phyloP scores from a whole-genome alignment of 2,113 vertebrate species.

The Riparia riparia region DNA sequence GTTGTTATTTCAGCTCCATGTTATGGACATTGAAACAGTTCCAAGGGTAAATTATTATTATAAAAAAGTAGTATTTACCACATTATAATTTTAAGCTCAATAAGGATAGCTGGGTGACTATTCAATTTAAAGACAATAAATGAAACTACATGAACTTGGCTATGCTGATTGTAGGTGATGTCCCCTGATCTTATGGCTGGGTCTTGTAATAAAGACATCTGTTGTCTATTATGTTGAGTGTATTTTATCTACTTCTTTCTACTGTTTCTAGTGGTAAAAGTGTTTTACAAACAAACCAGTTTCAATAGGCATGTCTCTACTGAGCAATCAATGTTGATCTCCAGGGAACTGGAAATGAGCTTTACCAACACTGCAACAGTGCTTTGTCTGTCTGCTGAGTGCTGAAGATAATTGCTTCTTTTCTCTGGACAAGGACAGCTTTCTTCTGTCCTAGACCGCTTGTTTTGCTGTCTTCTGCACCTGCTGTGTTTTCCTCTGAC shows the following conservation, averaged over 20 bases:
- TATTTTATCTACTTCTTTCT: constrained; percentile 42
- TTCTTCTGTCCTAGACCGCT: not conserved
- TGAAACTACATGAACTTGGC: not conserved
- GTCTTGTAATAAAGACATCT: not conserved
- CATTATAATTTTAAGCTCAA: not conserved
- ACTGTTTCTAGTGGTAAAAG: not conserved
- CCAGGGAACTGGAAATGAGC: not conserved
- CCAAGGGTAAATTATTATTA: not conserved
- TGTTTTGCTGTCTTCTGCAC: not conserved
- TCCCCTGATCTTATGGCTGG: not conserved
- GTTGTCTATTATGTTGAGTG: not conserved
- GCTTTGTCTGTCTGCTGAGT: not conserved
- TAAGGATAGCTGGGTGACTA: not conserved
- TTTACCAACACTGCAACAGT: not conserved
- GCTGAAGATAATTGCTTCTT: not conserved
- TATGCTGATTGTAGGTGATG: not conserved
- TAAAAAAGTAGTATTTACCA: not conserved
- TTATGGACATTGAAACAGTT: not conserved
- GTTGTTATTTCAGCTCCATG: not conserved
- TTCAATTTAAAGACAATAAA: not conserved
- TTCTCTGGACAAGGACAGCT: constrained; percentile 3
- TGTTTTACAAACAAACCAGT: not conserved
- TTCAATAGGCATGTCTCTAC: not conserved
- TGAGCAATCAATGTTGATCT: not conserved
- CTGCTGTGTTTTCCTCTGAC: not conserved